Percentiles rank a stretch among this genome's conserved stretches.
phyloP scores from a whole-genome alignment of 1,140 invertebrate species.

The Probaryconus sp. region DNA sequence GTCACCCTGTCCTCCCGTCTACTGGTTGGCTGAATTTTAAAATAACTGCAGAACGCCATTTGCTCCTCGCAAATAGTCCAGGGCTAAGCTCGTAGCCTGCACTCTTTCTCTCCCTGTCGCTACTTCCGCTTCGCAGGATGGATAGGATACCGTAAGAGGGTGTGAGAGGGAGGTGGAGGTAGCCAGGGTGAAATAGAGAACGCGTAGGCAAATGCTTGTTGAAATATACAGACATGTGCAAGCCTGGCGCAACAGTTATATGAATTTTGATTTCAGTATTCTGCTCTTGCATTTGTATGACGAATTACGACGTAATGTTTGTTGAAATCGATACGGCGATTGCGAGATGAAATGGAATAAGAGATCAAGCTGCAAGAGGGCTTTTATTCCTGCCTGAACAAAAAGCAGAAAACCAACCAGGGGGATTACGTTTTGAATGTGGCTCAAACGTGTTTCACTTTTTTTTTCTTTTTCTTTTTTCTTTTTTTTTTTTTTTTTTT shows the following conservation, averaged over 20 bases:
- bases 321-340: neutral
- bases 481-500: too few relatives aligned
- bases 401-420: too few relatives aligned
- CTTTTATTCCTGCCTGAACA: too few relatives aligned
- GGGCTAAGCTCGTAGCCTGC: constrained; percentile 68
- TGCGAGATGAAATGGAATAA: neutral
- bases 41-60: constrained; percentile 79
- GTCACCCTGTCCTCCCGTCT: constrained; percentile 56
- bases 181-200: constrained; percentile 21
- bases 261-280: constrained; percentile 41
- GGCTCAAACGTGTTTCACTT: too few relatives aligned
- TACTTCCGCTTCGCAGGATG: constrained; percentile 58
- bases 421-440: too few relatives aligned
- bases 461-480: too few relatives aligned
- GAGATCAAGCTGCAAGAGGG: too few relatives aligned
- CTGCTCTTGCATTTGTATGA: constrained; percentile 3
- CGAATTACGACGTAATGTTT: neutral
- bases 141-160: constrained; percentile 46
- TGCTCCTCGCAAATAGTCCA: constrained; percentile 76
- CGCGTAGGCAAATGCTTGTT: constrained; percentile 43
- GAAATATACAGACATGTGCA: constrained; percentile 28
- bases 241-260: constrained; percentile 26
- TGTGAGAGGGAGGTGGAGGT: constrained; percentile 42
- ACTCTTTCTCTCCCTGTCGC: constrained; percentile 59
- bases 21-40: constrained; percentile 75